These are phyloP conservation scores for Umimayanthus chanpuru DNA, from an alignment of 92 coral and sea anemone species.

Conservation along the genomic window DNA sequence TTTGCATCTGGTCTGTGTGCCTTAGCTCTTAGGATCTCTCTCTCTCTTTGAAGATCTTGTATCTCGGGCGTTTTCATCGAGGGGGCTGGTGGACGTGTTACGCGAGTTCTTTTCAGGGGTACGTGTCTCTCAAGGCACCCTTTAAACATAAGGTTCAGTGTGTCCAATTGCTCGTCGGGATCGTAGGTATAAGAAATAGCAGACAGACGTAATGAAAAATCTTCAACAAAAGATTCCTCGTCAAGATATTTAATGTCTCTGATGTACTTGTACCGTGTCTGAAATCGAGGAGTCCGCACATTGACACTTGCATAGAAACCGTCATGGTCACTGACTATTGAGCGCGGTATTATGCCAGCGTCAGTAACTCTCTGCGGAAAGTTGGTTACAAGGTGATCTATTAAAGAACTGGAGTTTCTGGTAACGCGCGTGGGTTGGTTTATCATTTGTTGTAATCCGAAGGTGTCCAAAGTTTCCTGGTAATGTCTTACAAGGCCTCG, in stretches of 20 bases:
- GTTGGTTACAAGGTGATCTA: constrained; percentile 51
- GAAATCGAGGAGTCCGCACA: constrained; percentile 53
- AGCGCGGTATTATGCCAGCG: background rate
- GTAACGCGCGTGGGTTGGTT: constrained; percentile 52
- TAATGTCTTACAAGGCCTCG: constrained; percentile 12
- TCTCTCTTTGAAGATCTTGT: constrained; percentile 16
- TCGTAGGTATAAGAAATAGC: constrained; percentile 34
- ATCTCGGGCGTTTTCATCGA: constrained; percentile 49
- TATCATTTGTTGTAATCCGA: constrained; percentile 46
- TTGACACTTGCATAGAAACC: constrained; percentile 50
- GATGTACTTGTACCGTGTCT: constrained; percentile 56
- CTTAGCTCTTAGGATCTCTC: constrained; percentile 37
- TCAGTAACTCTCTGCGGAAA: constrained; percentile 34
- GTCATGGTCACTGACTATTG: too few species aligned
- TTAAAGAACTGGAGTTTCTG: constrained; percentile 30
- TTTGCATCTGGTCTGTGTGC: constrained; percentile 45
- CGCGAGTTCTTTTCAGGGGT: constrained; percentile 40
- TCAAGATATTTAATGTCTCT: constrained; percentile 43
- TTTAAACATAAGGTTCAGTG: constrained; percentile 32
- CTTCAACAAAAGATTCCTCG: constrained; percentile 46
- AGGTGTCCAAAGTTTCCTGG: constrained; percentile 2
- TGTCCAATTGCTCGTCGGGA: constrained; percentile 57
- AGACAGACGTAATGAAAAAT: constrained; percentile 56
- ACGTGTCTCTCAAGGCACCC: constrained; percentile 66
- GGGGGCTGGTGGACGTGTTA: constrained; percentile 71